A percentile compares a stretch with the other conserved stretches of the same genome.
Conservation (phyloP, 2,888 invertebrate species). For the Coelogynopora nodosa region DNA sequence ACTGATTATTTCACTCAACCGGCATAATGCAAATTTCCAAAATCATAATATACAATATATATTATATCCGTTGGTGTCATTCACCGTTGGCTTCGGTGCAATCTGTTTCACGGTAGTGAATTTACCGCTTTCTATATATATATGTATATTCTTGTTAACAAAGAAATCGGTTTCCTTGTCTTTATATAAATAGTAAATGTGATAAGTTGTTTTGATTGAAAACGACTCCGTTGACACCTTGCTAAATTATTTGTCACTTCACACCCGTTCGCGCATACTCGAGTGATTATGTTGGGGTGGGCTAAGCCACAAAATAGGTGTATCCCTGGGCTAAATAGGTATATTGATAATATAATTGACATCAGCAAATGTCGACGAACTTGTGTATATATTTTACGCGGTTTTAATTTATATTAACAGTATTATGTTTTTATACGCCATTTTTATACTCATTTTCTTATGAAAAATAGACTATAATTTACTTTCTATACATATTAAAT, state of each 20-base stretch:
- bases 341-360: no score
- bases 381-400: no score
- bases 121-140: no score
- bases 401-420: no score
- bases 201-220: not conserved
- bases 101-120: conserved; percentile 1
- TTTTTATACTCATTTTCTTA: no score
- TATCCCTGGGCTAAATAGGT: not conserved
- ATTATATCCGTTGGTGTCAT: not conserved
- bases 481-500: no score
- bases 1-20: not conserved
- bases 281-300: not conserved
- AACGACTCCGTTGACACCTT: not conserved
- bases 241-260: not conserved
- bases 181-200: not conserved
- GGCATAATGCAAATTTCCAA: not conserved
- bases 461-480: no score
- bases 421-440: no score
- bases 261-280: not conserved
- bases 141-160: not conserved
- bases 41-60: not conserved
- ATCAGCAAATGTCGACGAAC: no score
- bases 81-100: not conserved
- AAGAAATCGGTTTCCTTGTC: not conserved
- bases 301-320: not conserved